Base-by-base conservation (phyloP, 1,140 invertebrate genomes). In the Pteromalus puparum region DNA sequence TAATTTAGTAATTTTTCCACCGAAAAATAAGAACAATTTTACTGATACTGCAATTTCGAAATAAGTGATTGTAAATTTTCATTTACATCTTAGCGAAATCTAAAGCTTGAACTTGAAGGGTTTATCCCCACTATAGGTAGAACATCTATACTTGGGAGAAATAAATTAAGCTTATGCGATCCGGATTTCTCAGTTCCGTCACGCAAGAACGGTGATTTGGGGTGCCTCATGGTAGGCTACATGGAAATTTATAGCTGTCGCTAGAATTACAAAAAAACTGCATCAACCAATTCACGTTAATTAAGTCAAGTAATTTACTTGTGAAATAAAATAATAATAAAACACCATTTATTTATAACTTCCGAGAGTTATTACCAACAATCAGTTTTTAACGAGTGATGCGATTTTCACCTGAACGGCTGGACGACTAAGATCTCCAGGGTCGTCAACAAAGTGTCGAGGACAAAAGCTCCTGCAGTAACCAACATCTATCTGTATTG, bases 391-490 rank as follows among this genome's bases (percentile, higher is more conserved):
- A 73, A 79, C n/a, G 61, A 80, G 74, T 30, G 26, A 46, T 38
- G 70, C 42, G 48, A 79, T 34, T 81, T 82, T 88, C 88, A 92
- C 92, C 90, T 92, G 89, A 28, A 93, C 90, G 1, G 90, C 91
- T 26, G 92, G 92, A 74, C 90, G 90, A 82, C 91, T 92, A 3
- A 87, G 85, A 87, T 93, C 92, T 9, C 92, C 92, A 21, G 92
- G 91, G 87, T 93, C 92, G 75, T 92, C 90, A 26, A 89, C 87
- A 48, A 89, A 90, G 70, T 92, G 88, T 74, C 86, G 88, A 1
- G 92, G 92, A 79, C 92, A 93, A 15, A 91, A 85, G 86, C 89
- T 91, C 53, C 91, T 89, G 83, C 92, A 93, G 24, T 91, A 90
- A 24, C 92, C 92, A n/a, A 88, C 88, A 70, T 93, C 91, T 73